Conservation (phyloP, 2,113 vertebrate genomes). For the Ictidomys tridecemlineatus region DNA sequence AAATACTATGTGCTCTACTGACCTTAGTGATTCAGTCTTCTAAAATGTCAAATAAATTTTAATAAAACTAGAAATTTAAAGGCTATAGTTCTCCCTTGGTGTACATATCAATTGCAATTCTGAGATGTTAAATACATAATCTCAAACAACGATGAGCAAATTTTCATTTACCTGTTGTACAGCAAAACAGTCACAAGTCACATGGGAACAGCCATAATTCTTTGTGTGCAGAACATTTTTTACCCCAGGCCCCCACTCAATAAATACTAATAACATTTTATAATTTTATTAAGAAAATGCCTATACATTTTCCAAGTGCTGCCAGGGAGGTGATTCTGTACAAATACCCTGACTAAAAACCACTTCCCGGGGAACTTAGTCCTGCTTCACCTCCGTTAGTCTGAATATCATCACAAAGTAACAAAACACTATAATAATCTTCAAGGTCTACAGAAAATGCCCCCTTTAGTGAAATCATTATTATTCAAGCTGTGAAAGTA, state of each 20-base stretch:
- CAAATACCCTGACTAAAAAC: neutral
- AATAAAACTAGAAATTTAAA: constrained; percentile 4
- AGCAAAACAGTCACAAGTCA: neutral
- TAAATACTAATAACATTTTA: neutral
- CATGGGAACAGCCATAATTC: neutral
- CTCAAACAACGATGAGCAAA: neutral
- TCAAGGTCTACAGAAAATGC: neutral
- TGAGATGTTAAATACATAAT: neutral
- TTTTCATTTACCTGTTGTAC: neutral
- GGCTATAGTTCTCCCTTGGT: neutral
- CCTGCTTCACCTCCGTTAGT: neutral
- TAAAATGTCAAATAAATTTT: neutral
- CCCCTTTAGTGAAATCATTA: neutral
- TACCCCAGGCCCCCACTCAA: neutral
- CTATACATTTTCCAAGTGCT: neutral
- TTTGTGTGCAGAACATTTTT: neutral
- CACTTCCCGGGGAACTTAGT: neutral
- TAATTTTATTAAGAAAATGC: neutral
- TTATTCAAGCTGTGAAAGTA: neutral
- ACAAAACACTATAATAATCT: neutral
- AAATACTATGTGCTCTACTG: neutral
- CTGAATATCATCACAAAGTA: neutral
- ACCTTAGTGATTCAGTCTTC: neutral
- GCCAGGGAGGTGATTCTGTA: neutral
- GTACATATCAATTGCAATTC: neutral